phyloP scores from a whole-genome alignment of 2,797 vertebrate species.

The Enteromius anoplus region DNA sequence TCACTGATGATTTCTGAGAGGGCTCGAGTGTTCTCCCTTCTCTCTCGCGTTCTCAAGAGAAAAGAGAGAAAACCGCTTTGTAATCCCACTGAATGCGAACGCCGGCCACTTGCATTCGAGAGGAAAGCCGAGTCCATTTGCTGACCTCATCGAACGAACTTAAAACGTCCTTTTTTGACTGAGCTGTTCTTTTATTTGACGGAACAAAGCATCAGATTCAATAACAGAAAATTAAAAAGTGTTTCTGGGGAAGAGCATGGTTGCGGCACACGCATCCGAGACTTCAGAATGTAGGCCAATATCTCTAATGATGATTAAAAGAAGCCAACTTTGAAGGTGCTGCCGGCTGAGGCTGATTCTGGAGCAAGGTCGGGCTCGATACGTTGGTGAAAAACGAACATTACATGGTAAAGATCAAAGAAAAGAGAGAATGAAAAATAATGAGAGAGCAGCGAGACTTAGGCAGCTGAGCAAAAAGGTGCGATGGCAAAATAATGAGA shows the following conservation, averaged over 20 bases:
- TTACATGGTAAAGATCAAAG: conserved; percentile 35
- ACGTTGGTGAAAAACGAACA: conserved; percentile 17
- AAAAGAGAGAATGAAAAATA: conserved; percentile 42
- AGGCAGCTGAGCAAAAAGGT: conserved; percentile 39
- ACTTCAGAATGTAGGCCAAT: conserved; percentile 38
- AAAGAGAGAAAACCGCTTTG: conserved; percentile 36
- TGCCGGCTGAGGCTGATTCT: conserved; percentile 22
- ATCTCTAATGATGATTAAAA: conserved; percentile 40
- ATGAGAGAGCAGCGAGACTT: conserved; percentile 30
- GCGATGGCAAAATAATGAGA: conserved; percentile 52
- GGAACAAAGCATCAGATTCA: conserved; percentile 21
- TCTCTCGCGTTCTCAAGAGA: conserved; percentile 7
- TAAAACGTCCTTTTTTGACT: conserved; percentile 35
- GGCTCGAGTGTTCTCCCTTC: conserved; percentile 45
- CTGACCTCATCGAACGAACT: conserved; percentile 33
- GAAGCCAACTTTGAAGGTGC: conserved; percentile 21
- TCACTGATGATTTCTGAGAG: conserved; percentile 57
- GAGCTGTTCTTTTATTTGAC: conserved; percentile 23
- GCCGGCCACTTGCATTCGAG: conserved; percentile 23
- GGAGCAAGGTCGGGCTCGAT: conserved; percentile 27
- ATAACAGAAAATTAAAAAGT: conserved; percentile 26
- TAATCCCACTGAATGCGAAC: conserved; percentile 30
- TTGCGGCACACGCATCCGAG: not conserved
- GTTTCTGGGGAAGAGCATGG: not conserved
- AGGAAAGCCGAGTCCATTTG: conserved; percentile 29